Evolutionary conservation across 1,140 invertebrate species (phyloP).

Genomic region (Bombus ignitus): DNA sequence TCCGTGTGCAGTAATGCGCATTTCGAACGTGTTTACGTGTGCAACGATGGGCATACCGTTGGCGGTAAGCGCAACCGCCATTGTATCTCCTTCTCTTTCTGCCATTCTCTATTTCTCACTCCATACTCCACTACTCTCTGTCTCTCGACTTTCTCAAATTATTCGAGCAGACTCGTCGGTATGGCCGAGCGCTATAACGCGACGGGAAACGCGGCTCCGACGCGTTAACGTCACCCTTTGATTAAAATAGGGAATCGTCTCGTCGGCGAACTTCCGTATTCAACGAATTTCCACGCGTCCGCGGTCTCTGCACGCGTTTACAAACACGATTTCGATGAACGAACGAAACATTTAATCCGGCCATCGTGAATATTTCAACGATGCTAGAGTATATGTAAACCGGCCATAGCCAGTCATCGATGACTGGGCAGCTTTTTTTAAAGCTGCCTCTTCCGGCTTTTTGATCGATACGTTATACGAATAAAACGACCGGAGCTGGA

Average conservation of each 20-base stretch:
- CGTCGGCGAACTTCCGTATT: neutral
- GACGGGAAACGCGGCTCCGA: neutral
- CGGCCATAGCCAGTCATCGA: conserved; percentile 1
- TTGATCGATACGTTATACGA: neutral
- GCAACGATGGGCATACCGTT: neutral
- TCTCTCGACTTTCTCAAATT: conserved; percentile 33
- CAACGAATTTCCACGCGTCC: neutral
- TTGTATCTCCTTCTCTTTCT: neutral
- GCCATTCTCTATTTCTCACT: neutral
- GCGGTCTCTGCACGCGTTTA: neutral
- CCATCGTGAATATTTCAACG: conserved; percentile 38
- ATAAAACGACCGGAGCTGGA: neutral
- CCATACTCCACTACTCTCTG: neutral
- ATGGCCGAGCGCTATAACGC: neutral
- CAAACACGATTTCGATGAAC: conserved; percentile 32
- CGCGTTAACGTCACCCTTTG: conserved; percentile 16
- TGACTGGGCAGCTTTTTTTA: neutral
- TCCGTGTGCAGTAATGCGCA: neutral
- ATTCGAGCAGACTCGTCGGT: conserved; percentile 18
- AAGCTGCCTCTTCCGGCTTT: neutral
- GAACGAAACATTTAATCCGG: conserved; percentile 29
- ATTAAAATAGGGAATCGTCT: conserved; percentile 36
- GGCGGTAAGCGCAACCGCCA: neutral
- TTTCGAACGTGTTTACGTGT: neutral
- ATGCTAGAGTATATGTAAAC: conserved; percentile 1